These are phyloP conservation scores for Tachystola acroxantha DNA, from an alignment of 2,888 invertebrate species.

Conservation along the genomic window DNA sequence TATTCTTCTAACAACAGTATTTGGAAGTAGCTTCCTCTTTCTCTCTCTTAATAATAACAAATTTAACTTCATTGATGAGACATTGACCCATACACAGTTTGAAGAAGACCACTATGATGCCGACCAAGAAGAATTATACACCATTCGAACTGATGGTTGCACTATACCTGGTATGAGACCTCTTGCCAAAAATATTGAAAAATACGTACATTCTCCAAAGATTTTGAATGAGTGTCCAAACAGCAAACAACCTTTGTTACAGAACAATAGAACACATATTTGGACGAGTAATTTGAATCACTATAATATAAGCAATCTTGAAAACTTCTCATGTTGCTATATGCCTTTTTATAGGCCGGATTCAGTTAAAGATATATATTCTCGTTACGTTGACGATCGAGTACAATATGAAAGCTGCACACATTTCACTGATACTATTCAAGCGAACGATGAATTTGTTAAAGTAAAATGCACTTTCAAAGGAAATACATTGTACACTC, in stretches of 20 bases:
- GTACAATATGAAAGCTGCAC: conserved; percentile 58
- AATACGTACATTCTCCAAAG: conserved; percentile 57
- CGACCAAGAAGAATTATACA: conserved; percentile 26
- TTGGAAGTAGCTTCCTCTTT: conserved; percentile 29
- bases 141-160: conserved; percentile 79
- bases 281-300: conserved; percentile 62
- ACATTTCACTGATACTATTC: conserved; percentile 46
- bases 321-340: conserved; percentile 76
- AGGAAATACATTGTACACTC: conserved; percentile 70
- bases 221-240: conserved; percentile 63
- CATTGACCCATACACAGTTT: conserved; percentile 1
- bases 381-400: conserved; percentile 45
- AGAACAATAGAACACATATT: conserved; percentile 73
- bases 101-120: conserved; percentile 1
- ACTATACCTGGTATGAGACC: conserved; percentile 79
- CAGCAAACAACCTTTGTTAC: conserved; percentile 50
- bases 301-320: conserved; percentile 60
- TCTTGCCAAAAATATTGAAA: conserved; percentile 64
- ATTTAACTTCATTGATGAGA: conserved; percentile 2
- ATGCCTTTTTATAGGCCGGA: conserved; percentile 64
- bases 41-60: conserved; percentile 16
- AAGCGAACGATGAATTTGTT: conserved; percentile 79
- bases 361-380: conserved; percentile 44
- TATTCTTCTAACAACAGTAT: conserved; percentile 27
- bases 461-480: conserved; percentile 76